These are phyloP conservation scores for Rhynchopsitta pachyrhyncha DNA, from an alignment of 2,113 vertebrate genomes.

Conservation along the genomic window DNA sequence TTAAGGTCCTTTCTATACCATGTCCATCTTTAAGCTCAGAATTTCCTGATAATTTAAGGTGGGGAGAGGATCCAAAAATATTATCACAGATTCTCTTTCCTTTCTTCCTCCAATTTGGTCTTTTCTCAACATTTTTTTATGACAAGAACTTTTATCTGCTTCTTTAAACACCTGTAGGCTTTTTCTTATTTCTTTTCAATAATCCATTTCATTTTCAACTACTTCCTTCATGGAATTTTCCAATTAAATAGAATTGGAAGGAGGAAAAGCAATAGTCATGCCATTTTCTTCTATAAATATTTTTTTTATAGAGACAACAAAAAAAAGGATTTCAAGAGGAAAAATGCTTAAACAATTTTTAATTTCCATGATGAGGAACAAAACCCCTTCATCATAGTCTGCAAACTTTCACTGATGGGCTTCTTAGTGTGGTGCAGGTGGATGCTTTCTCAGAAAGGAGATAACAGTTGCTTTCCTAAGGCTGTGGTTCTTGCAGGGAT, in stretches of 20 bases:
- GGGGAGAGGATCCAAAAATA: background rate
- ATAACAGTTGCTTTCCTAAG: background rate
- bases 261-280: background rate
- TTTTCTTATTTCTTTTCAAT: background rate
- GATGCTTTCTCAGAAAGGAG: fast-evolving
- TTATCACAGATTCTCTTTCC: background rate
- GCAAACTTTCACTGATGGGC: background rate
- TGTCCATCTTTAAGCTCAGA: background rate
- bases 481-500: background rate
- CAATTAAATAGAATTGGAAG: background rate
- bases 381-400: background rate
- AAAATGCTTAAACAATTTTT: background rate
- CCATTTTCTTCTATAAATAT: background rate
- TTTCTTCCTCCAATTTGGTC: background rate
- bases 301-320: background rate
- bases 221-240: background rate
- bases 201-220: background rate
- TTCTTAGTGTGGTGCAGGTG: fast-evolving
- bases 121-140: background rate
- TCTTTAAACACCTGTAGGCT: background rate
- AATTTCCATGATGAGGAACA: fast-evolving
- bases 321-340: background rate
- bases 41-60: background rate
- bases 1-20: background rate
- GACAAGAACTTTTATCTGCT: background rate